Base-by-base conservation (phyloP, 2,797 vertebrate species). In the Rhinichthys osculus region DNA sequence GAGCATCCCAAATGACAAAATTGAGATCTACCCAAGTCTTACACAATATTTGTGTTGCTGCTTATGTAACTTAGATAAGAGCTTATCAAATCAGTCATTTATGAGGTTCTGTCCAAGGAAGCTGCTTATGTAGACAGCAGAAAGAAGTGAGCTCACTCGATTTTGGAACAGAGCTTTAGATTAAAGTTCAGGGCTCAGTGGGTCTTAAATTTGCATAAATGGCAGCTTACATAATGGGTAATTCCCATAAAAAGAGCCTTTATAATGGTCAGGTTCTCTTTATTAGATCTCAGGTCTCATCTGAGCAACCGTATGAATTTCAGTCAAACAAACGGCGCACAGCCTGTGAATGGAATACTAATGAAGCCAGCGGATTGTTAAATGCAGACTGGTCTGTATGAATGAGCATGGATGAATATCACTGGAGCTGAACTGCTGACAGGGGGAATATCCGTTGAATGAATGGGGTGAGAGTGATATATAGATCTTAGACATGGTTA, bases 381-480 rank as follows among this genome's bases (percentile, higher is more conserved):
- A 83, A 85, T 64, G 84, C 69, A 72, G 50, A 30, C 21, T 21
- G 72, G 62, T 81, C 82, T 84, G 76, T 80, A 78, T 78, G 81
- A 72, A 79, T 50, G 85, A 72, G 81, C 50, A 69, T 30, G 27
- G 74, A 83, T 83, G 76, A 86, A 86, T 70, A 78, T 82, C 74
- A 78, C 64, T 70, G 66, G 66, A 83, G 76, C 76, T 62, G 66
- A 83, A 83, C 47, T 84, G 82, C 82, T 84, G 82, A 77, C 27
- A 27, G 59, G 44, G 59, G 35, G 57, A 78, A 84, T 54, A 77
- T 16, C n/a, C 14, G n/a, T 19, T 84, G 73, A 17, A 84, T 84
- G 82, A 84, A 84, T 78, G 82, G 82, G n/a, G 33, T 27, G n/a
- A 67, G 72, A 84, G 73, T 78, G 82, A 84, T 69, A 78, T 77